phyloP scores from a whole-genome alignment of 2,113 vertebrate species.

The Peucedramus taeniatus region DNA sequence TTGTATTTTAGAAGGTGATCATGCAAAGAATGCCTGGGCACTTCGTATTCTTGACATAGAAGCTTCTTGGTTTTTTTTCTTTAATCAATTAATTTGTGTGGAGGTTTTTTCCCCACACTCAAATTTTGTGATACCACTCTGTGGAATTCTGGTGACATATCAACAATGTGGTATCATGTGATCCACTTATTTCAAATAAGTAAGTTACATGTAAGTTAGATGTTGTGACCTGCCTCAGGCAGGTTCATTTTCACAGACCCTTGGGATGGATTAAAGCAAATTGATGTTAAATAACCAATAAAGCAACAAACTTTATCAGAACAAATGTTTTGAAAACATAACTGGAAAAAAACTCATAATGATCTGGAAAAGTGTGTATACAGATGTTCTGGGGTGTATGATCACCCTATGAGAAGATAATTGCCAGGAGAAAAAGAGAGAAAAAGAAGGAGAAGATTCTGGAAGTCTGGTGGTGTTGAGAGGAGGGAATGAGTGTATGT shows the following conservation, averaged over 20 bases:
- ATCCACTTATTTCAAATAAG: not conserved
- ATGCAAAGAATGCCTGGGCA: not conserved
- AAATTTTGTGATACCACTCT: not conserved
- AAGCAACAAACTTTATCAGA: not conserved
- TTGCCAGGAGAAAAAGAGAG: not conserved
- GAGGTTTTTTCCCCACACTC: rapidly evolving
- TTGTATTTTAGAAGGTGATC: not conserved
- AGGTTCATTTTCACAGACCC: not conserved
- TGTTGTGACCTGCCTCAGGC: not conserved
- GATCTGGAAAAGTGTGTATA: not conserved
- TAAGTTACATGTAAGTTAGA: not conserved
- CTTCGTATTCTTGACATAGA: not conserved
- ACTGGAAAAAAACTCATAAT: not conserved
- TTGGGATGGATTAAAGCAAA: not conserved
- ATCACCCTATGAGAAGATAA: not conserved
- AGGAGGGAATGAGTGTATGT: not conserved
- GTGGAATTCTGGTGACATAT: not conserved
- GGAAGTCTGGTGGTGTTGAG: too few relatives aligned
- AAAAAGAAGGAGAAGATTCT: not conserved
- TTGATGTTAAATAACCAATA: not conserved
- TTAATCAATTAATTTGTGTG: not conserved
- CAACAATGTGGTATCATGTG: not conserved
- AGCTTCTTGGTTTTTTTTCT: not conserved
- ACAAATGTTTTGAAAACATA: not conserved
- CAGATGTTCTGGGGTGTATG: not conserved